phyloP scores from a whole-genome alignment of 1,140 invertebrate species.

The Cheumatopsyche charites region DNA sequence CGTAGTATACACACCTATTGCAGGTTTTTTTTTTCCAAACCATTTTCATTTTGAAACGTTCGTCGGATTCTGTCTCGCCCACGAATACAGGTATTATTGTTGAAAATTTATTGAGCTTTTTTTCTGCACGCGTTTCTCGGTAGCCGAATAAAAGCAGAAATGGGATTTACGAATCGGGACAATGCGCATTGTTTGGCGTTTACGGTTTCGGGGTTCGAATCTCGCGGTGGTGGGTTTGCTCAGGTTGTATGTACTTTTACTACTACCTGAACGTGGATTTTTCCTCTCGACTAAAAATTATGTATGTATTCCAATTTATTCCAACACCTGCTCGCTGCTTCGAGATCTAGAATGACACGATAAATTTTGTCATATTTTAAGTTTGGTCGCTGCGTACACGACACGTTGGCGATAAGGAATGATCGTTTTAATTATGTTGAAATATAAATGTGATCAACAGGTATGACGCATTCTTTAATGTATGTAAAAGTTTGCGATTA shows the following conservation, averaged over 20 bases:
- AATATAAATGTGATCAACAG: too few species aligned
- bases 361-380: slow-evolving; percentile 15
- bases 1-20: too few species aligned
- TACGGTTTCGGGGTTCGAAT: slow-evolving; percentile 9
- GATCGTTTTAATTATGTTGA: not conserved
- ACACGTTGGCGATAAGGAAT: not conserved
- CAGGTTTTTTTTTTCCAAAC: too few species aligned
- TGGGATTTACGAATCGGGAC: slow-evolving; percentile 26
- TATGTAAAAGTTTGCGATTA: too few species aligned
- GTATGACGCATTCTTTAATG: too few species aligned
- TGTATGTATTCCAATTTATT: slow-evolving; percentile 15
- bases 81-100: not conserved
- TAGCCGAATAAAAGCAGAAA: slow-evolving; percentile 7
- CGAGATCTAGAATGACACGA: slow-evolving; percentile 15
- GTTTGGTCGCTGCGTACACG: not conserved
- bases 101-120: slow-evolving; percentile 6
- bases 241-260: slow-evolving; percentile 10
- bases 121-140: not conserved
- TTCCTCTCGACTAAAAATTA: not conserved
- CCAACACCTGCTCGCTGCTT: not conserved
- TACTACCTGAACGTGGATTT: slow-evolving; percentile 21
- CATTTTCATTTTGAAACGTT: too few species aligned
- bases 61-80: too few species aligned
- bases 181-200: slow-evolving; percentile 30
- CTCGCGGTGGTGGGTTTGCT: too few species aligned